A percentile compares a stretch with the other conserved stretches of the same genome.
phyloP scores from a whole-genome alignment of 2,888 invertebrate genomes.

The Cylindroiulus punctatus region DNA sequence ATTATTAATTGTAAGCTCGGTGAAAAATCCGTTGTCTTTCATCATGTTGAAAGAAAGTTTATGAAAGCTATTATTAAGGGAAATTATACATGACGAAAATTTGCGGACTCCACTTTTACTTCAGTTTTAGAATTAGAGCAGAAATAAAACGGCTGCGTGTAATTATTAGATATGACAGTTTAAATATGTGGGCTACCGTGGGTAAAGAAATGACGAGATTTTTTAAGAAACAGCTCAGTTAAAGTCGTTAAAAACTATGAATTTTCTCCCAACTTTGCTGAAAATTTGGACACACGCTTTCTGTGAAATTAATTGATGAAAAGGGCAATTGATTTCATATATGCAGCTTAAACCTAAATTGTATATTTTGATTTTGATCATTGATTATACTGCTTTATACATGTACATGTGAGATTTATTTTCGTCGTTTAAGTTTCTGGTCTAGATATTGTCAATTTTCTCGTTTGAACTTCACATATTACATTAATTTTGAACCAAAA shows the following conservation, averaged over 20 bases:
- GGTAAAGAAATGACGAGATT: not conserved
- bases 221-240: not conserved
- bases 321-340: too few species aligned
- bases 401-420: not conserved
- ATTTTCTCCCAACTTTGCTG: not conserved
- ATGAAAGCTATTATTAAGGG: conserved; percentile 13
- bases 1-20: not conserved
- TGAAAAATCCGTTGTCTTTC: not conserved
- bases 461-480: not conserved
- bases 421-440: not conserved
- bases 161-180: conserved; percentile 20
- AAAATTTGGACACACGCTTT: not conserved
- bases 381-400: not conserved
- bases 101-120: not conserved
- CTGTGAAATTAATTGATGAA: not conserved
- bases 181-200: not conserved
- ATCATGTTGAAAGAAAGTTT: conserved; percentile 5
- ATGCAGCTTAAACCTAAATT: too few species aligned
- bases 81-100: conserved; percentile 34
- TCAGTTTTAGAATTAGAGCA: conserved; percentile 38
- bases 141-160: conserved; percentile 29
- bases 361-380: too few species aligned
- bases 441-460: not conserved
- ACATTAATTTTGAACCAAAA: not conserved
- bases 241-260: not conserved